Base-by-base conservation (phyloP, 2,888 invertebrate species). In the Spodoptera picta region DNA sequence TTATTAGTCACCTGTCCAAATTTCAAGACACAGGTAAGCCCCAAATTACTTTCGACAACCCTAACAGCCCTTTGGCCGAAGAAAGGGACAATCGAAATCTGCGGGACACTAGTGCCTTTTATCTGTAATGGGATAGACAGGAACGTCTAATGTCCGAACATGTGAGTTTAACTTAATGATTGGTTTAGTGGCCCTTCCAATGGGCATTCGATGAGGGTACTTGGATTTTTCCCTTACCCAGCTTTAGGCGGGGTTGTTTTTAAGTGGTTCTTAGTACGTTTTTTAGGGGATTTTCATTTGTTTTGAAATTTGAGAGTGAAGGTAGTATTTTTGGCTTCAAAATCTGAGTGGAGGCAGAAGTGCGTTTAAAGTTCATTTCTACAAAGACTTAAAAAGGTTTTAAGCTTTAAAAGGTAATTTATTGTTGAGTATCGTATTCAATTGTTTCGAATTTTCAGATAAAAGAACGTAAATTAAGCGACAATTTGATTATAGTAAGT, bases 131-230 rank as follows among this genome's bases (percentile, higher is more conserved):
- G 79, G 71, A 75, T 69, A 66, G 73, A 80, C 77, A 79, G 75
- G 64, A 59, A 54, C 77, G 66, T 57, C 74, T 83, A 81, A 86
- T 83, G 83, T 76, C 75, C 76, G 75, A 77, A 73, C 74, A 75
- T 78, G 71, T 63, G 79, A 84, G 81, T 84, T 85, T 82, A 83
- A 84, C 80, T 80, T 82, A 86, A 86, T 86, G 80, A 85, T 86
- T 83, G 80, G 81, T 83, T 82, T 82, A 80, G 77, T 71, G 62
- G 66, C 60, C 67, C 73, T 71, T 70, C 54, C 65, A 61, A 65
- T 68, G 65, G 69, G 51, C 52, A 51, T 65, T 50, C 62, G 69
- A 75, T 72, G 74, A 81, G 69, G 70, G 70, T 69, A 74, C 72
- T 69, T 51, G 62, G 68, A 74, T 79, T 74, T 75, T 77, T 67